These are phyloP conservation scores for Brachymystax lenok DNA, from an alignment of 2,797 vertebrate species.

Conservation along the genomic window DNA sequence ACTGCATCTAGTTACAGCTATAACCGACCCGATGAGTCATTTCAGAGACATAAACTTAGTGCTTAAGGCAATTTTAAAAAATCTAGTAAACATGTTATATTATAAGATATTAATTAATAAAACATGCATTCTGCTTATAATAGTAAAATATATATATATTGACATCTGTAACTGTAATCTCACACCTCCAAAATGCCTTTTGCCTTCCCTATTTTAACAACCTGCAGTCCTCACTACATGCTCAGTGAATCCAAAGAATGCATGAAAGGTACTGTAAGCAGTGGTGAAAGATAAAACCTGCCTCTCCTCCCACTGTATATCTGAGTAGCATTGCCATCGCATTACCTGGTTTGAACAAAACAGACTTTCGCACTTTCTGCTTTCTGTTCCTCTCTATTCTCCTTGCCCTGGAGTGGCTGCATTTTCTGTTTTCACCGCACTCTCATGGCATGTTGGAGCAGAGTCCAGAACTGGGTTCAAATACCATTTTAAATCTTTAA, in stretches of 20 bases:
- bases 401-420: conserved; percentile 18
- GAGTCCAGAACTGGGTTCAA: background rate
- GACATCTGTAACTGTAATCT: background rate
- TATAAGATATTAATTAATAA: background rate
- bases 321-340: background rate
- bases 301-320: background rate
- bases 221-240: background rate
- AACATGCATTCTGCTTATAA: background rate
- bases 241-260: background rate
- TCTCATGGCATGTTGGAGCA: background rate
- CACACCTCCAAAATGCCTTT: background rate
- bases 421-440: conserved; percentile 22
- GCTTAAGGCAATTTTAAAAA: background rate
- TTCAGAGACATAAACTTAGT: background rate
- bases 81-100: background rate
- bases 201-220: background rate
- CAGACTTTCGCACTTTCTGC: conserved; percentile 23
- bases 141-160: background rate
- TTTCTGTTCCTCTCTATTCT: conserved; percentile 9
- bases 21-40: background rate
- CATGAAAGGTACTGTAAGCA: background rate
- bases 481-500: background rate
- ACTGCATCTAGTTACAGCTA: background rate
- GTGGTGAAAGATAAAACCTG: background rate
- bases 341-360: conserved; percentile 6